phyloP scores from a whole-genome alignment of 2,888 invertebrate genomes.

The Pherbina coryleti region DNA sequence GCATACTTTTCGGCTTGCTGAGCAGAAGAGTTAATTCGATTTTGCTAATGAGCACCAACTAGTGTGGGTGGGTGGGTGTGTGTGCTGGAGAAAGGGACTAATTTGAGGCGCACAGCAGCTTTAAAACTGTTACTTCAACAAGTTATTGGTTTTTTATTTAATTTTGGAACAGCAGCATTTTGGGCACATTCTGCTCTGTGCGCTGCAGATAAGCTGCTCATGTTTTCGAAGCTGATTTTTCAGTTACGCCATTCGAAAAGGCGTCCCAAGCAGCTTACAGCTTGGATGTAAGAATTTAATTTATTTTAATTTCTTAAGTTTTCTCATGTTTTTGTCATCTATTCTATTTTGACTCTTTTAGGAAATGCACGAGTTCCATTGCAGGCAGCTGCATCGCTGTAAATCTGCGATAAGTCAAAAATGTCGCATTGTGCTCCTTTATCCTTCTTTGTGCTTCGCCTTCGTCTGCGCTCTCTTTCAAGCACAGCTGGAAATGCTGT shows the following conservation, averaged over 20 bases:
- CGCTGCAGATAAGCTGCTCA: neutral
- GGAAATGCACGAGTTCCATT: neutral
- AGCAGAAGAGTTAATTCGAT: slow-evolving; percentile 16
- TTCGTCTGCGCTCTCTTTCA: too few relatives aligned
- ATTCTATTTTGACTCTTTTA: neutral
- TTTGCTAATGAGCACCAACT: slow-evolving; percentile 12
- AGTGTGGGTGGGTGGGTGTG: neutral
- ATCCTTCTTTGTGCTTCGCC: neutral
- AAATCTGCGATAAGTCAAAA: slow-evolving; percentile 19
- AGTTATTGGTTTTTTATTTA: neutral
- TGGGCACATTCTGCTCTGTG: slow-evolving; percentile 2
- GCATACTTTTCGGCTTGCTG: slow-evolving; percentile 2
- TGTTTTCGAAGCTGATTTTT: neutral
- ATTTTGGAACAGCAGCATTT: neutral
- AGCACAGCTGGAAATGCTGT: too few relatives aligned
- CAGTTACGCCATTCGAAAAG: neutral
- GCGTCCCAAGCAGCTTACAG: neutral
- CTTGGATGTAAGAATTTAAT: neutral
- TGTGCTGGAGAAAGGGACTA: neutral
- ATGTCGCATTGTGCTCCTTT: neutral
- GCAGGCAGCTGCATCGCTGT: slow-evolving; percentile 1
- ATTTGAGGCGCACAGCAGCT: neutral
- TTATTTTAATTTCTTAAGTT: slow-evolving; percentile 19
- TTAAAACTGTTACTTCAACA: neutral
- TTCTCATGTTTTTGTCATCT: neutral